Conservation (phyloP, 2,888 invertebrate species). For the Myopa tessellatipennis region DNA sequence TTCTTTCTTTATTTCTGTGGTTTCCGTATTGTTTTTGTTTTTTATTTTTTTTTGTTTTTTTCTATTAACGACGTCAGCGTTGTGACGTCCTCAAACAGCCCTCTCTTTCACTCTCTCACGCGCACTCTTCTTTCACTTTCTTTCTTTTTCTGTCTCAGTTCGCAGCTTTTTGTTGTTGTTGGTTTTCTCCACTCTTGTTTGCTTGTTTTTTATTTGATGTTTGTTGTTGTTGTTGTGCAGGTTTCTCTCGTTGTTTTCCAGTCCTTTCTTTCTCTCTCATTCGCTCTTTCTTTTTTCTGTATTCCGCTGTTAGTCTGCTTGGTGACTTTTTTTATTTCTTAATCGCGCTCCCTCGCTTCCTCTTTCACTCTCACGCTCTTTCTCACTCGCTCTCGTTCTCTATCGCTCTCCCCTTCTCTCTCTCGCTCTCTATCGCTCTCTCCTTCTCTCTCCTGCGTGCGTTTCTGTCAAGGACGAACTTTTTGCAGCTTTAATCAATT, state of each 20-base stretch:
- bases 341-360: no score
- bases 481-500: not conserved
- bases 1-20: not conserved
- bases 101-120: no score
- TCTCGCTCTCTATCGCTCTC: not conserved
- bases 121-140: no score
- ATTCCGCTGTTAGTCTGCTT: not conserved
- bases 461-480: not conserved
- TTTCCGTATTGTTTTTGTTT: not conserved
- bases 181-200: not conserved
- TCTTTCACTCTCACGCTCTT: no score
- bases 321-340: no score
- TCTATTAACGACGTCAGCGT: slow-evolving; percentile 24
- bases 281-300: not conserved
- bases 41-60: not conserved
- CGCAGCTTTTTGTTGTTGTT: not conserved
- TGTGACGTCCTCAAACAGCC: not conserved
- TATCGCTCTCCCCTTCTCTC: no score
- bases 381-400: no score
- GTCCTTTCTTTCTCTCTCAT: not conserved
- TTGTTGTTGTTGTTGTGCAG: not conserved
- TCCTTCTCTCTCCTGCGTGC: not conserved
- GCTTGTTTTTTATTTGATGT: not conserved
- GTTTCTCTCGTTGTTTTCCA: not conserved
- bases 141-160: no score